Conservation (phyloP, 2,113 vertebrate genomes). For the Mungos mungo region DNA sequence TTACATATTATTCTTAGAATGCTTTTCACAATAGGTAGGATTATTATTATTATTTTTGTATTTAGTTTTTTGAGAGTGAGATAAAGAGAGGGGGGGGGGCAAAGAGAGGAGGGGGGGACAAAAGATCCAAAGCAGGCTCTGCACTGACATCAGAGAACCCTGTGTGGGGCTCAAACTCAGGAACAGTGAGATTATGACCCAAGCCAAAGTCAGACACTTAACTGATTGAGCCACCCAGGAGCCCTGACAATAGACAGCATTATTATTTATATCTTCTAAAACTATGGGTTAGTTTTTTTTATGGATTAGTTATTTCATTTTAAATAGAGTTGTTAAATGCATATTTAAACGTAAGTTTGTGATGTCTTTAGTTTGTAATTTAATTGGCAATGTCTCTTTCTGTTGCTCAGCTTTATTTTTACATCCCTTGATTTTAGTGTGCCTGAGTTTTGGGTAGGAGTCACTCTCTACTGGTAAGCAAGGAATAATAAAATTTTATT, state of each 20-base stretch:
- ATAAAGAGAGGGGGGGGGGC: too few species aligned
- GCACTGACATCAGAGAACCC: too few species aligned
- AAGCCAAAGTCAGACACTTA: too few species aligned
- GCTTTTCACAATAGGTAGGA: neutral
- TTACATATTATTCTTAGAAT: neutral
- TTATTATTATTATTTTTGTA: neutral
- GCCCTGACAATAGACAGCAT: neutral
- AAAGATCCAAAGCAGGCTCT: too few species aligned
- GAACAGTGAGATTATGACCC: too few species aligned
- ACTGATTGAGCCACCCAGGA: too few species aligned
- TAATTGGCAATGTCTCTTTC: neutral
- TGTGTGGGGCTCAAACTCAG: too few species aligned
- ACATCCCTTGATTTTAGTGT: neutral
- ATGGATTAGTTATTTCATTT: neutral
- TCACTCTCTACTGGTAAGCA: neutral
- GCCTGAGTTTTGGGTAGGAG: neutral
- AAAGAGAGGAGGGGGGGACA: too few species aligned
- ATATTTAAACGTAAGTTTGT: neutral
- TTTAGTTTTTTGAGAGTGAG: too few species aligned
- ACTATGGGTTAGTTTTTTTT: neutral
- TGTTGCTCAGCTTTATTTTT: constrained; percentile 20
- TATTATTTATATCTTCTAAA: neutral
- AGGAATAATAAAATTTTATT: neutral
- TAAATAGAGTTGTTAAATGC: constrained; percentile 21
- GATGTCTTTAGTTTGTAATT: too few species aligned